Evolutionary conservation across 2,888 invertebrate species (phyloP), one percentile per base, ranked within the genome.

Genomic region (Netelia inedita): DNA sequence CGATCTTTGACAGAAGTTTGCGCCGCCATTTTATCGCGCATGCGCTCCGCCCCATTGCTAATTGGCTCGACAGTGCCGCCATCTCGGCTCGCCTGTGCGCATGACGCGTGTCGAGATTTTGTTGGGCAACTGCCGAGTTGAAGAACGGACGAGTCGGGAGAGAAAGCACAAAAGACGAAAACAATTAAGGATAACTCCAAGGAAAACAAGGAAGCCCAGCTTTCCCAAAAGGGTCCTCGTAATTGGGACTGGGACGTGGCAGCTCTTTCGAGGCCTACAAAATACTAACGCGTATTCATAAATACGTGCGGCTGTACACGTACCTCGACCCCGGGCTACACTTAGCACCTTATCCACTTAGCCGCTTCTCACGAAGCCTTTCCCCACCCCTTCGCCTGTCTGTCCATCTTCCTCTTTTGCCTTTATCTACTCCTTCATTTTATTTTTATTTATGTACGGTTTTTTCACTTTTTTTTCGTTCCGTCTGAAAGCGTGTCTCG

Each of bases 341-440:
- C 91, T 93, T 92, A 92, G 91, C 93, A 92, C 92, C 92, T 93
- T 92, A 91, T 92, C 92, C 92, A 91, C 92, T 92, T 92, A 91
- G 92, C 90, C 91, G 89, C 91, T 92, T 92, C 92, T 92, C 92
- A 92, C 92, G 91, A 89, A 90, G 88, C 88, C 86, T 89, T 86
- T 89, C 88, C 88, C 88, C 89, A 87, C 88, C 89, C 88, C 85
- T 87, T 85, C 87, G 88, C 65, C 86, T 88, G 87, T 88, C 87
- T 74, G 41, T 84, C 73, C 53, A 61, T 53, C 61, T 68, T 74
- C 68, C 68, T 50, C 55, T 71, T 72, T 81, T 66, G 53, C 50
- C 53, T 63, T 65, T 21, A 61, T 23, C 68, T 43, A 50, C 57
- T 59, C 43, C 66, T 50, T 78, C 28, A 53, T 76, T 75, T 61